A percentile compares a stretch with the other conserved stretches of the same genome.
Evolutionary conservation across 2,888 invertebrate species (phyloP).

Genomic region (Heliconius charithonia): DNA sequence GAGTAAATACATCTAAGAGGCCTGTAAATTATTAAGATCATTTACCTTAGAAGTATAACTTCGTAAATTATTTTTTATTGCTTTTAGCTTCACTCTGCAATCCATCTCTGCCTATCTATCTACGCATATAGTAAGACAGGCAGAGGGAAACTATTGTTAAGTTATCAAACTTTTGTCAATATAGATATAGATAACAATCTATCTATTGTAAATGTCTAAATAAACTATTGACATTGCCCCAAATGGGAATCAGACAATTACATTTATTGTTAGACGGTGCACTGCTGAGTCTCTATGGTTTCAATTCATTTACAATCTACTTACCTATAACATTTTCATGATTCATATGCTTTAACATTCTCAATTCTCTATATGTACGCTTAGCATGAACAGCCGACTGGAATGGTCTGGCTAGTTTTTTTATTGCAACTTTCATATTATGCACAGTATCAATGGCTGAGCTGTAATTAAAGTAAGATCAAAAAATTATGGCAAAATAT

Average conservation of each 20-base stretch:
- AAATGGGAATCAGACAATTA: no score
- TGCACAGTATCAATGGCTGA: constrained; percentile 91
- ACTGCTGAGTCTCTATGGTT: neutral
- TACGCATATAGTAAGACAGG: no score
- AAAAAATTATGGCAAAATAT: neutral
- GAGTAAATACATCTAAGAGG: constrained; percentile 96
- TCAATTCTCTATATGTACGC: constrained; percentile 97
- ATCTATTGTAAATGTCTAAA: no score
- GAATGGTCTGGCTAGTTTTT: constrained; percentile 98
- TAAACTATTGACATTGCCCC: no score
- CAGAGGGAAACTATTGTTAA: no score
- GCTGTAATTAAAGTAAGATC: constrained; percentile 75
- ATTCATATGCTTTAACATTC: constrained; percentile 98
- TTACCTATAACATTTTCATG: constrained; percentile 97
- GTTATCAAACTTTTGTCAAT: no score
- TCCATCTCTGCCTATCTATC: no score
- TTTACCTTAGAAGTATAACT: no score
- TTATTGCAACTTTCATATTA: constrained; percentile 96
- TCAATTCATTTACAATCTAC: constrained; percentile 42
- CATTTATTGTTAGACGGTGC: no score
- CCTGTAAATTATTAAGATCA: constrained; percentile 63
- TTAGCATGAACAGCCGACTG: constrained; percentile 99
- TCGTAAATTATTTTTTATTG: no score
- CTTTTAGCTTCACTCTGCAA: no score
- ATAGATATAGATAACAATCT: no score